These are phyloP conservation scores for Trichogramma evanescens DNA, from an alignment of 2,888 invertebrate genomes.

Conservation along the genomic window DNA sequence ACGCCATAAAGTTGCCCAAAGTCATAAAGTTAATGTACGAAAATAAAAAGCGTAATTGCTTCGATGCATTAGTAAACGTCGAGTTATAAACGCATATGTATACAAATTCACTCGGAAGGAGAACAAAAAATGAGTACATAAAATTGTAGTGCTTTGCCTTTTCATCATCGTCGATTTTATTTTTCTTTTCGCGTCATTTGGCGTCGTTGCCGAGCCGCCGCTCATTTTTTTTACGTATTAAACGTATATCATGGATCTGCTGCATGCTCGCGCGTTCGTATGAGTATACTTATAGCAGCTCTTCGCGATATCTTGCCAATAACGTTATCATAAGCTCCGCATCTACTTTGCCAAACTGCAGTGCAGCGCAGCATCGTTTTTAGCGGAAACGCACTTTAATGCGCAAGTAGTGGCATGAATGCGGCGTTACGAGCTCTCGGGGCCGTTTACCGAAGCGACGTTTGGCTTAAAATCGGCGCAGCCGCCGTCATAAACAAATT, in stretches of 20 bases:
- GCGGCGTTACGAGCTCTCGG: background rate
- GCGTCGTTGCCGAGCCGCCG: background rate
- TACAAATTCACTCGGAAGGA: background rate
- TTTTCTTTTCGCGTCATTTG: background rate
- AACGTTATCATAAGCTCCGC: constrained; percentile 12
- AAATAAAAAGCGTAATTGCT: constrained; percentile 3
- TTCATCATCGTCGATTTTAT: background rate
- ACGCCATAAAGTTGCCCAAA: background rate
- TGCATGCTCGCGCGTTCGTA: no score
- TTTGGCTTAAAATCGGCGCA: constrained; percentile 15
- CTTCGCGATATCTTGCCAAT: constrained; percentile 16
- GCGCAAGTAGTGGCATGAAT: background rate
- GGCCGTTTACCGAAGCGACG: constrained; percentile 1
- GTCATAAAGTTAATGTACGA: background rate
- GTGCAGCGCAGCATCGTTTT: background rate
- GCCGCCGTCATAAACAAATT: constrained; percentile 15
- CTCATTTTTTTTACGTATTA: constrained; percentile 8
- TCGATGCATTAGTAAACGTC: background rate
- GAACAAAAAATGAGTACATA: background rate
- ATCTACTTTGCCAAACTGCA: constrained; percentile 15
- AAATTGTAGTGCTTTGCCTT: background rate
- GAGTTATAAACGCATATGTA: background rate
- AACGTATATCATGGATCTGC: background rate
- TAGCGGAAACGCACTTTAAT: constrained; percentile 12
- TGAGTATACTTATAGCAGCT: background rate